Base-by-base conservation (phyloP, 2,888 invertebrate species). In the Agapostemon virescens region DNA sequence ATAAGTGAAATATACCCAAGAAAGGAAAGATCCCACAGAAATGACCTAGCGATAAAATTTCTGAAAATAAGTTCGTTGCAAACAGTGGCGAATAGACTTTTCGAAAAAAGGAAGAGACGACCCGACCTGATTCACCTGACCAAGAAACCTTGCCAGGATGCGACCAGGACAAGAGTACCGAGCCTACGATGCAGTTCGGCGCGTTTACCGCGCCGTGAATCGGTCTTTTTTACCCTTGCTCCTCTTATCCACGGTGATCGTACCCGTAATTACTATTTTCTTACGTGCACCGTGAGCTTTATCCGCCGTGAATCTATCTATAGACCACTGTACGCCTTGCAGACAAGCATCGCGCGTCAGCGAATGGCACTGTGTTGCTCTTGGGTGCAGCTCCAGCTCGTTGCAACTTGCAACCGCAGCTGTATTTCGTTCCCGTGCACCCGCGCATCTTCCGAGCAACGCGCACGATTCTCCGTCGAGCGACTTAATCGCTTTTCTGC, bases 221-320 rank as follows among this genome's bases (percentile, higher is more conserved):
- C 79, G 67, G 30, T 30, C 49, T 68, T 85, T 79, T 81, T 77
- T 77, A 77, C 38, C 61, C n/a, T 69, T 30, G 70, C 64, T 75
- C 76, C 63, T 64, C 70, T 84, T 84, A 85, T 86, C 81, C 81
- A 68, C 69, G 67, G 52, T 49, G 82, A 83, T 88, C 83, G 81
- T 79, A 84, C 70, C 77, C 86, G 84, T 87, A 87, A 87, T 87
- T 87, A 88, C 88, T 88, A 87, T 87, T 87, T 87, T 87, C 87
- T 87, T 88, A 85, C 83, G 69, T 78, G 74, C 71, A 75, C 76
- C 79, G 70, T 67, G 72, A 69, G 72, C 69, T 81, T 87, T 87
- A 88, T 88, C 88, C 79, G 61, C 77, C 84, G 79, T 79, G 79
- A 73, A 87, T 87, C 88, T 85, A 84, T 85, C 86, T 84, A 87